Evolutionary conservation across 2,797 vertebrate genomes (phyloP).

Genomic region (Sebastes kiyomatsui): DNA sequence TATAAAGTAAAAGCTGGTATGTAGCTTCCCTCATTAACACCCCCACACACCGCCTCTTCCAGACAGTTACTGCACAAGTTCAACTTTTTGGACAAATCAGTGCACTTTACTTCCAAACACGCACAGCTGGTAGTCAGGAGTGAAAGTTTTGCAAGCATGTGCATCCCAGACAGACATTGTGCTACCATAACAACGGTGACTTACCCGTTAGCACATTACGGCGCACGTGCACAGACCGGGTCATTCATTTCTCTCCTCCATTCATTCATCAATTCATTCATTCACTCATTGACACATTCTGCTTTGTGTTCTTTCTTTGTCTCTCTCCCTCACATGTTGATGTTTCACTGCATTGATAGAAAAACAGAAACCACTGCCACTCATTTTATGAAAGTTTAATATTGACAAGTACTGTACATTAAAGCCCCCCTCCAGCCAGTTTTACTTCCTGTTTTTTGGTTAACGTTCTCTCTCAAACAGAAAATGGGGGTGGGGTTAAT

Average conservation of each 20-base stretch:
- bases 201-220: background rate
- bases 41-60: background rate
- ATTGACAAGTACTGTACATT: no score
- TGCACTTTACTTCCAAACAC: background rate
- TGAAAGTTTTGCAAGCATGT: background rate
- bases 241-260: conserved; percentile 20
- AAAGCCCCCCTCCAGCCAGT: no score
- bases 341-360: background rate
- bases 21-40: background rate
- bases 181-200: conserved; percentile 54
- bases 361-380: background rate
- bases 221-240: conserved; percentile 8
- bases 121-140: background rate
- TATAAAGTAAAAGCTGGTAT: background rate
- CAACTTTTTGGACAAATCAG: background rate
- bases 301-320: background rate
- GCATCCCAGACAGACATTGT: background rate
- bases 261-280: conserved; percentile 5
- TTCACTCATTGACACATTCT: background rate
- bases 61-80: background rate
- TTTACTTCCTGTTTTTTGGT: no score
- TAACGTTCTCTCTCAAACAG: no score
- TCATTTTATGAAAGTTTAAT: no score
- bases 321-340: background rate
- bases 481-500: no score